Base-by-base conservation (phyloP, 2,888 invertebrate species). In the Rotaria magnacalcarata region DNA sequence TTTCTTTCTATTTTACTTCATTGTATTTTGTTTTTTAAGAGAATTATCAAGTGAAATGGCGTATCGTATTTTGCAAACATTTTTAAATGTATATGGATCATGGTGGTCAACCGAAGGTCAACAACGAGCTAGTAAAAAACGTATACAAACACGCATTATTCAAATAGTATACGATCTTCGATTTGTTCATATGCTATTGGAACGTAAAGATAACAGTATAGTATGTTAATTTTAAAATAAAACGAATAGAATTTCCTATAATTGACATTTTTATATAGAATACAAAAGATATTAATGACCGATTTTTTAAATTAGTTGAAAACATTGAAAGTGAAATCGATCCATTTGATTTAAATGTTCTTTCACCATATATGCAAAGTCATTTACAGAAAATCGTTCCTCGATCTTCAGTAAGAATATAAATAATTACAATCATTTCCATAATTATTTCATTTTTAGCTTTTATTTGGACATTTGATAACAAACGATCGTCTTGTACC, bases 331-430 rank as follows among this genome's bases (percentile, higher is more conserved):
- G 54, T 21, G 58, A 85, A 27, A 84, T 86, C 21, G 86, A 86
- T 86, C 86, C 86, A 54, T 86, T 86, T 75, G 86, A 86, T 56
- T 85, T 58, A 85, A 85, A 86, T 54, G 85, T 86, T 56, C 85
- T 85, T 52, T 52, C 85, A 10, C 86, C 86, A 27, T 86, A 85
- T 84, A 74, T 86, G 52, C 86, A 86, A 80, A 58, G 56, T 52
- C 85, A 86, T 50, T 21, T 86, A 60, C 52, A 52, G 16, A 85
- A 86, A 50, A 58, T 80, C 3, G 50, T 85, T 5, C 34, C 52
- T n/a, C 74, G 86, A 54, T 84, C 85, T 56, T 85, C 86, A n/a
- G 86, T 86, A 86, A 86, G 58, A 24, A 75, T 2, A 16, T 16
- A 52, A 52, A 52, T 52, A 14, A 52, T 52, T 52, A 4, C 52